phyloP scores from a whole-genome alignment of 2,113 vertebrate species.

The Ammospiza nelsoni region DNA sequence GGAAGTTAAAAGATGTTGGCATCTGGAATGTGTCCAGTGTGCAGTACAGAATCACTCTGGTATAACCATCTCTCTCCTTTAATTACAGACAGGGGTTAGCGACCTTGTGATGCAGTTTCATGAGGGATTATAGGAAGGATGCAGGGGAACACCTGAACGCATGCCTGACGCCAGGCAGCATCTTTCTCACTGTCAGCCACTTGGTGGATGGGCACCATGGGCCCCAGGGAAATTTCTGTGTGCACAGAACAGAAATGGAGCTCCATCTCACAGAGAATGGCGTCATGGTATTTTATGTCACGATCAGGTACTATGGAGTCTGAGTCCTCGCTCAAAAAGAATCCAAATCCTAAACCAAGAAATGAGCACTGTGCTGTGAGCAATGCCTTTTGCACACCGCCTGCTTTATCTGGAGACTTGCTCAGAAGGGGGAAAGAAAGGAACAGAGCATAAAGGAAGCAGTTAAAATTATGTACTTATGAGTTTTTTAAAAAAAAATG shows the following conservation, averaged over 20 bases:
- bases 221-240: background rate
- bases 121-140: background rate
- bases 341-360: background rate
- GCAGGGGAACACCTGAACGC: background rate
- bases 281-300: background rate
- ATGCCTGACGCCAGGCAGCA: background rate
- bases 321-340: background rate
- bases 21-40: background rate
- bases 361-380: background rate
- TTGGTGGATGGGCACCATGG: background rate
- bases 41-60: accelerated
- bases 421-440: background rate
- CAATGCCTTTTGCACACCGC: background rate
- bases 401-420: background rate
- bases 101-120: background rate
- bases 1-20: background rate
- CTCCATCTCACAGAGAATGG: accelerated
- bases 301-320: background rate
- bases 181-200: background rate
- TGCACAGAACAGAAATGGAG: background rate
- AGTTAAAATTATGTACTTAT: background rate
- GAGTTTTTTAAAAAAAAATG: background rate
- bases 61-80: background rate
- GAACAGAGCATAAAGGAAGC: background rate
- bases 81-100: background rate